Base-by-base conservation (phyloP, 2,888 invertebrate genomes). In the Noctua janthina region DNA sequence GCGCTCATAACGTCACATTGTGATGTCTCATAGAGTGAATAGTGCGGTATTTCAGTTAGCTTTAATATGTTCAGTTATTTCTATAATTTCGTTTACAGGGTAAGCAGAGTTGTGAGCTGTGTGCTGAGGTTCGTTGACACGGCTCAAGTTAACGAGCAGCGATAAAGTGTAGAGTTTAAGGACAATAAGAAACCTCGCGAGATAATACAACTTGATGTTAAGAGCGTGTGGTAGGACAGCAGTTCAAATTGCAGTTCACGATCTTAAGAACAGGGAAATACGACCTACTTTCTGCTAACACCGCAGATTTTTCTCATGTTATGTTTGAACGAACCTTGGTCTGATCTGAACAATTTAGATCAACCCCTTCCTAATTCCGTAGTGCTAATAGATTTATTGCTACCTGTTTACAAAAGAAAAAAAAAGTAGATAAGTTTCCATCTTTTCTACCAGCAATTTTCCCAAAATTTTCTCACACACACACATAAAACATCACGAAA, bases 21-120 rank as follows among this genome's bases (percentile, higher is more conserved):
- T 78, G 76, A 74, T 79, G 81, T 83, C 74, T 73, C 54, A 66
- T 69, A 75, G 49, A 81, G 76, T 72, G 82, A 85, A 85, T 76
- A 71, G 74, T 68, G 67, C 69, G 71, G 74, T 66, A 76, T 84
- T 85, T 78, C 78, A 85, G 85, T 89, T 82, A 79, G 81, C 66
- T 84, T 82, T 81, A 74, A 78, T 78, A 70, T 74, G 59, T 82
- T 89, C 20, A 43, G 78, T 76, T 76, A 78, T 77, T 84, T 87
- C 75, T 80, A 73, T 87, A 62, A 75, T 78, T 70, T 78, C 56
- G 70, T 68, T 76, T 70, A 39, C 56, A 23, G 62, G 67, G 62
- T 78, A 70, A 84, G 70, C 77, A 73, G 67, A 73, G 56, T 78
- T 75, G 51, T 51, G 23, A 70, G 70, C 43, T 72, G 59, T 82